Conservation (phyloP, 2,797 vertebrate species). For the Tarsius wallacei region DNA sequence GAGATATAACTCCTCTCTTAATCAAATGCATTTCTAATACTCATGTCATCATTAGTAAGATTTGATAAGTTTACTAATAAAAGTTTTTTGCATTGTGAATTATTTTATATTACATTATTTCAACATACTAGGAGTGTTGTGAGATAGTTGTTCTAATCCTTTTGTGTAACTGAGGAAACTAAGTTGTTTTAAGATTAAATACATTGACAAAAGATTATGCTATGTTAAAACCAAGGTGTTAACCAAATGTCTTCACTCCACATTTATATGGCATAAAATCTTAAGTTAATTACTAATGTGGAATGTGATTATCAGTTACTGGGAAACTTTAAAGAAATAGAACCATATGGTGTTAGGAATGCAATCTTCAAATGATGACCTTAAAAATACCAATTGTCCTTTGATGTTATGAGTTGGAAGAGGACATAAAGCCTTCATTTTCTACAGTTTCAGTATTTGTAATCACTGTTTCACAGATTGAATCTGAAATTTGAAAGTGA, state of each 20-base stretch:
- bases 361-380: background rate
- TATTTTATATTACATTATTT: background rate
- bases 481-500: background rate
- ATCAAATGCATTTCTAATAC: background rate
- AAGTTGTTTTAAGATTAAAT: slow-evolving; percentile 23
- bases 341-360: background rate
- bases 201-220: background rate
- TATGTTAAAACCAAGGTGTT: background rate
- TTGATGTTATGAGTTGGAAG: background rate
- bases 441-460: background rate
- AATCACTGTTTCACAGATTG: background rate
- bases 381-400: background rate
- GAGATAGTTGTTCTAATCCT: background rate
- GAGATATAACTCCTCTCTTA: background rate
- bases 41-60: background rate
- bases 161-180: background rate
- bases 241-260: background rate
- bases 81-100: background rate
- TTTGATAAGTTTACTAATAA: background rate
- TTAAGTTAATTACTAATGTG: background rate
- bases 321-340: background rate
- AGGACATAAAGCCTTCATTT: background rate
- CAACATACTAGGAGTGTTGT: background rate
- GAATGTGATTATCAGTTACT: background rate
- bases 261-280: background rate